These are phyloP conservation scores for Mantis religiosa DNA, from an alignment of 2,888 invertebrate species.

Conservation along the genomic window DNA sequence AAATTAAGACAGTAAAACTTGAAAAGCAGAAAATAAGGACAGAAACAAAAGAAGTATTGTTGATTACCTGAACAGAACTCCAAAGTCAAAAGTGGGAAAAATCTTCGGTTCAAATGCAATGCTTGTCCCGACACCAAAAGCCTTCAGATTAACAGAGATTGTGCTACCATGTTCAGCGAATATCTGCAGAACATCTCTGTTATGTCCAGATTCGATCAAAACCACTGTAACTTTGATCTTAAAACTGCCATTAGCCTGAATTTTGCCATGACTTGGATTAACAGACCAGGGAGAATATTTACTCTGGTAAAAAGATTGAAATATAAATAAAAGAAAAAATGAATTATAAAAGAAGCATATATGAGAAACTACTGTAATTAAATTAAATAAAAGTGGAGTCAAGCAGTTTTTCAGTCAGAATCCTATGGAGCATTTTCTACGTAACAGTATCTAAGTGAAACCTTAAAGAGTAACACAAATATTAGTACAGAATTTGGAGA, in stretches of 20 bases:
- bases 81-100: slow-evolving; percentile 54
- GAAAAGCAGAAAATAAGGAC: background rate
- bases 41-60: background rate
- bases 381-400: no score
- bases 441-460: no score
- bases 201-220: slow-evolving; percentile 42
- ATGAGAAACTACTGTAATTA: no score
- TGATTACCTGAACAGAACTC: slow-evolving; percentile 57
- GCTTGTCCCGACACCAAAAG: slow-evolving; percentile 62
- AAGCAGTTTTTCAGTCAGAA: no score
- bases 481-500: no score
- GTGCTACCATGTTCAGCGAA: slow-evolving; percentile 44
- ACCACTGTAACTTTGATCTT: slow-evolving; percentile 40
- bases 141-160: slow-evolving; percentile 49
- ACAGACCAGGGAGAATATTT: slow-evolving; percentile 36
- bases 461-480: no score
- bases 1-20: background rate
- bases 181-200: slow-evolving; percentile 40
- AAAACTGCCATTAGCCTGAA: slow-evolving; percentile 39
- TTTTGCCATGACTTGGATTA: slow-evolving; percentile 35
- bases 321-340: background rate
- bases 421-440: no score
- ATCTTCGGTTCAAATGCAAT: slow-evolving; percentile 59
- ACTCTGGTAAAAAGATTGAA: slow-evolving; percentile 30
- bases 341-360: no score